Percentiles rank a stretch among this genome's conserved stretches.
Evolutionary conservation across 2,888 invertebrate genomes (phyloP).

Genomic region (Bursaphelenchus okinawaensis): DNA sequence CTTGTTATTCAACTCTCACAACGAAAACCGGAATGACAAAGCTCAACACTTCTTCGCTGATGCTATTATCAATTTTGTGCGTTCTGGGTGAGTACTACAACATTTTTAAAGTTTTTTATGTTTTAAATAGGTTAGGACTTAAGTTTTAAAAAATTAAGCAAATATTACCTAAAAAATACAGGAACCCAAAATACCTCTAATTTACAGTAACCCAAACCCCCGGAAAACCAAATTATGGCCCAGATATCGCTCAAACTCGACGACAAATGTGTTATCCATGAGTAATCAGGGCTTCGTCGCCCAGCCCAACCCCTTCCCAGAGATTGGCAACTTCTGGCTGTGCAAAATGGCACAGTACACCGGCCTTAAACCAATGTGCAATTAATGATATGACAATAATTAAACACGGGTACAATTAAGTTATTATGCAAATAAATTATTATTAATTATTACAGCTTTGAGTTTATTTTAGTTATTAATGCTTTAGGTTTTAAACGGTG

Average conservation of each 20-base stretch:
- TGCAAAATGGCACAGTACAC: neutral
- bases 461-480: no score
- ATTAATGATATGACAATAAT: no score
- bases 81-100: neutral
- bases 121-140: no score
- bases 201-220: neutral
- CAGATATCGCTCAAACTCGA: neutral
- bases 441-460: no score
- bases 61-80: neutral
- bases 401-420: no score
- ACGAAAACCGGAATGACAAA: neutral
- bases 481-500: no score
- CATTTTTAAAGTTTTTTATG: no score
- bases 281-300: neutral
- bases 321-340: neutral
- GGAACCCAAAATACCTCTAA: no score
- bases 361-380: neutral
- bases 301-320: neutral
- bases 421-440: no score
- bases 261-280: neutral
- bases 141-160: no score
- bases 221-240: neutral
- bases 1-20: neutral
- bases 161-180: no score
- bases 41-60: neutral